Conservation (phyloP, 35 echinoderm and acorn worm genomes). For the Apostichopus japonicus region DNA sequence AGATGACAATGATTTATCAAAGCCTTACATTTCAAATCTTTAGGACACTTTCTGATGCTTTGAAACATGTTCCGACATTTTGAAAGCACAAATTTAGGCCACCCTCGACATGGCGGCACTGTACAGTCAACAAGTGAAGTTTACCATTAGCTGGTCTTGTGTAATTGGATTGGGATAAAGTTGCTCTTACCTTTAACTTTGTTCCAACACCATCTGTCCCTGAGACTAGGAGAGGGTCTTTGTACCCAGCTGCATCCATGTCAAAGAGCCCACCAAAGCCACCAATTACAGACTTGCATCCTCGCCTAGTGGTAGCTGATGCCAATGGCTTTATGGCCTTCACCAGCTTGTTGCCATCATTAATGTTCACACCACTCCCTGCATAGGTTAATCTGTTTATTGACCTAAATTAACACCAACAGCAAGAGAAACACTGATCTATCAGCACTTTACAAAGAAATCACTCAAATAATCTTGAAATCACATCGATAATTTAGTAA, state of each 20-base stretch:
- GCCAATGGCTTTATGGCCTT: constrained; percentile 91
- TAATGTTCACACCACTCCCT: constrained; percentile 87
- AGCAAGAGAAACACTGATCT: neutral
- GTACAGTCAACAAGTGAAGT: neutral
- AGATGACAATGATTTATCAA: no score
- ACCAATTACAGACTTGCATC: constrained; percentile 85
- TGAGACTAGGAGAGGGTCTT: constrained; percentile 90
- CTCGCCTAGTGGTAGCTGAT: constrained; percentile 68
- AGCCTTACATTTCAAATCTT: no score
- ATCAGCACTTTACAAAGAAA: no score
- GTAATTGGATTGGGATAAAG: neutral
- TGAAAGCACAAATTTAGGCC: no score
- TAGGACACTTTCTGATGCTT: neutral
- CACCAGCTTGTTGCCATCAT: constrained; percentile 78
- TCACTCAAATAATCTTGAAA: no score
- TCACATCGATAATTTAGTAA: no score
- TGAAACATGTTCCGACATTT: no score
- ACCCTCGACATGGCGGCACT: neutral
- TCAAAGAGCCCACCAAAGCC: constrained; percentile 98
- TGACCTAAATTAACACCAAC: constrained; percentile 24
- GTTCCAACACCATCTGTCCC: constrained; percentile 98
- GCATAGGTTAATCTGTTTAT: constrained; percentile 74
- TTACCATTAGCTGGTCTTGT: neutral
- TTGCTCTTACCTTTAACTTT: constrained; percentile 84
- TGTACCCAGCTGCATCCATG: constrained; percentile 78